Conservation (phyloP, 2,113 vertebrate species). For the Hipposideros armiger region DNA sequence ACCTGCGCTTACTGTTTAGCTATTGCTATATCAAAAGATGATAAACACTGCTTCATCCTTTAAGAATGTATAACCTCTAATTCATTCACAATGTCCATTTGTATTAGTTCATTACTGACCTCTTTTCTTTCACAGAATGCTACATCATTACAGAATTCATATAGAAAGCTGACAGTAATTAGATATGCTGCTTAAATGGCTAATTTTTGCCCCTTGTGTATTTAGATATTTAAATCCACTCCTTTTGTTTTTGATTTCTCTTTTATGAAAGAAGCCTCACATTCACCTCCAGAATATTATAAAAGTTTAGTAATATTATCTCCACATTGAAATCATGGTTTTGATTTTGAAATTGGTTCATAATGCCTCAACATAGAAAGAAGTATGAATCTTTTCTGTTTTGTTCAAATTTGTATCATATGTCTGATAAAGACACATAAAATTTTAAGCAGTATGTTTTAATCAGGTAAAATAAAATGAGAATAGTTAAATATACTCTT, state of each 20-base stretch:
- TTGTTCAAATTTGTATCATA: background rate
- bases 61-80: background rate
- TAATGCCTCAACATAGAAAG: background rate
- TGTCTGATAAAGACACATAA: background rate
- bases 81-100: background rate
- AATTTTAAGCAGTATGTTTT: background rate
- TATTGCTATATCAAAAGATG: background rate
- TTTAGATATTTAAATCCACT: background rate
- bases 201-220: background rate
- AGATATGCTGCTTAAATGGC: background rate
- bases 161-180: background rate
- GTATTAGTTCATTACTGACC: background rate
- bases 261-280: background rate
- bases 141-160: slow-evolving; percentile 28
- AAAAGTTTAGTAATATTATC: background rate
- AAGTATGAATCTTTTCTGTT: background rate
- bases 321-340: background rate
- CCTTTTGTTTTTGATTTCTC: background rate
- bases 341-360: background rate
- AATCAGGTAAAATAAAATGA: slow-evolving; percentile 23
- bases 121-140: background rate
- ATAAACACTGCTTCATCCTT: background rate
- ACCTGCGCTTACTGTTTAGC: background rate
- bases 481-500: background rate
- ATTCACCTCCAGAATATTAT: background rate